Conservation (phyloP, 2,888 invertebrate genomes). For the Lycaena phlaeas region DNA sequence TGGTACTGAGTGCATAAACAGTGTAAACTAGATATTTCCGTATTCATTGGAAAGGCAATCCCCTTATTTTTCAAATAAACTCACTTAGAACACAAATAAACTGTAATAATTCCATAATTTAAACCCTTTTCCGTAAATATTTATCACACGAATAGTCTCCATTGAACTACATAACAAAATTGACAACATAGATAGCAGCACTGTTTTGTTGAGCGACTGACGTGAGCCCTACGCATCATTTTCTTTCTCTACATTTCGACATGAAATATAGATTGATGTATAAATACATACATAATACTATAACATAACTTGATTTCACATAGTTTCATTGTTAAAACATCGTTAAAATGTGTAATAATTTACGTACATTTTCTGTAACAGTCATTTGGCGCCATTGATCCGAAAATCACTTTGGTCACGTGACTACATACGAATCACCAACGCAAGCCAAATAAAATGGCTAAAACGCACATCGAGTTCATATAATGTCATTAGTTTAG, state of each 20-base stretch:
- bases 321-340: slow-evolving; percentile 25
- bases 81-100: slow-evolving; percentile 30
- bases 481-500: slow-evolving; percentile 66
- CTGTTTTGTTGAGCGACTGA: slow-evolving; percentile 73
- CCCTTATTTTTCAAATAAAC: slow-evolving; percentile 25
- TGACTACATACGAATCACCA: slow-evolving; percentile 73
- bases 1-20: slow-evolving; percentile 25
- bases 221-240: slow-evolving; percentile 66
- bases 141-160: slow-evolving; percentile 76
- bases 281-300: slow-evolving; percentile 21
- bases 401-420: slow-evolving; percentile 67
- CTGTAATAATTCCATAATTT: slow-evolving; percentile 44
- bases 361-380: slow-evolving; percentile 68
- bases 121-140: slow-evolving; percentile 69
- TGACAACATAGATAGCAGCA: slow-evolving; percentile 88
- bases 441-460: slow-evolving; percentile 73
- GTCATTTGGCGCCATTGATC: slow-evolving; percentile 74
- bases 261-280: slow-evolving; percentile 27
- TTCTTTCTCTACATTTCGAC: slow-evolving; percentile 28
- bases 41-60: slow-evolving; percentile 16
- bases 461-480: slow-evolving; percentile 72
- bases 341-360: slow-evolving; percentile 31
- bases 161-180: slow-evolving; percentile 75
- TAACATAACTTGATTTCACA: slow-evolving; percentile 27
- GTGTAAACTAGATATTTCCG: slow-evolving; percentile 3